Conservation (phyloP, 1,140 invertebrate genomes). For the Musca domestica region DNA sequence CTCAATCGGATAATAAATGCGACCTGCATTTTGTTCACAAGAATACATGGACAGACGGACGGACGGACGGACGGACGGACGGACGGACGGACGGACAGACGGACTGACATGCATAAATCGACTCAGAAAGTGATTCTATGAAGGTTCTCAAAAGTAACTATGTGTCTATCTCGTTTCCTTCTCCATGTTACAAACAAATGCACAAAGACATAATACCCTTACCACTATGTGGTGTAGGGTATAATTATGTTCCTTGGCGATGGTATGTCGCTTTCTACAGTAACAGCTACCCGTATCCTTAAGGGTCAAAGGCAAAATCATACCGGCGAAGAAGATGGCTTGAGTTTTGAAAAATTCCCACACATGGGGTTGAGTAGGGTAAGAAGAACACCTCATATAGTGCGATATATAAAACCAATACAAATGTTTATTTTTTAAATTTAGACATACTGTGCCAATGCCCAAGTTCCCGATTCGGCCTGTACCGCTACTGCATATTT, state of each 20-base stretch:
- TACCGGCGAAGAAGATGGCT: slow-evolving; percentile 63
- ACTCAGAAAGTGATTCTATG: no score
- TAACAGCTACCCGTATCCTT: slow-evolving; percentile 66
- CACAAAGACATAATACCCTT: no score
- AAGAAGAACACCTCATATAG: slow-evolving; percentile 7
- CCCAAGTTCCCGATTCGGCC: slow-evolving; percentile 79
- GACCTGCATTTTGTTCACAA: no score
- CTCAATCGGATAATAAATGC: slow-evolving; percentile 65
- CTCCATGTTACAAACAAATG: no score
- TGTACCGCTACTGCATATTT: no score
- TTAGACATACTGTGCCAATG: slow-evolving; percentile 68
- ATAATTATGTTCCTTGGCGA: slow-evolving; percentile 74
- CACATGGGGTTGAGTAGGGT: slow-evolving; percentile 66
- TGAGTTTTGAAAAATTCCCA: slow-evolving; percentile 76
- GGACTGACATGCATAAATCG: no score
- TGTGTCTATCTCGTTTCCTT: no score
- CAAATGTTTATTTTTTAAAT: background rate
- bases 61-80: no score
- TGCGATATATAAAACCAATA: background rate
- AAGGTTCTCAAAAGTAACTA: no score
- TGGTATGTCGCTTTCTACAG: slow-evolving; percentile 71
- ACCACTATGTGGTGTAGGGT: no score
- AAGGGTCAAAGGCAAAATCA: slow-evolving; percentile 61
- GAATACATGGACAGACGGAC: no score
- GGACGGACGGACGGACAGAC: no score